These are phyloP conservation scores for Sebastes glaucus DNA, from an alignment of 2,797 vertebrate genomes.

Conservation along the genomic window DNA sequence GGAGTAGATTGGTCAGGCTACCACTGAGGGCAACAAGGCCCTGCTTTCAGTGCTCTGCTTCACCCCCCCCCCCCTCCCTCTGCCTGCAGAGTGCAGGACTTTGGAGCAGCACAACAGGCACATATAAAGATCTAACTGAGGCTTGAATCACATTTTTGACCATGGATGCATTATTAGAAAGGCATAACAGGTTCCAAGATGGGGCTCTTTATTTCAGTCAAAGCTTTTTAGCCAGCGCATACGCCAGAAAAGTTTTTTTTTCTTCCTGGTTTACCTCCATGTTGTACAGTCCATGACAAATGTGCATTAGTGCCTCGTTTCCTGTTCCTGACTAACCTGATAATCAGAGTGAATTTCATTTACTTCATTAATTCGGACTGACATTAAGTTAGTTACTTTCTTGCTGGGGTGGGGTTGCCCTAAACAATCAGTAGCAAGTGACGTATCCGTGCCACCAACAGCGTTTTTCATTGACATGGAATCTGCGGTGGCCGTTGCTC, in stretches of 20 bases:
- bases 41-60: constrained; percentile 62
- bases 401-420: background rate
- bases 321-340: background rate
- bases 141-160: background rate
- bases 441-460: background rate
- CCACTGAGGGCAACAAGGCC: constrained; percentile 67
- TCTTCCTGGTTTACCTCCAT: background rate
- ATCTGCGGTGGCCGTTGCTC: background rate
- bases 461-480: background rate
- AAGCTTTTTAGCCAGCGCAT: background rate
- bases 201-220: background rate
- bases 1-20: constrained; percentile 50
- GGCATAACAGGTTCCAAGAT: background rate
- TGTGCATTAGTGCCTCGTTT: background rate
- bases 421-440: background rate
- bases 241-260: background rate
- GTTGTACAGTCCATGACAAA: background rate
- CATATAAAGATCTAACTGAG: constrained; percentile 1
- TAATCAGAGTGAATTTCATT: background rate
- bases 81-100: constrained; percentile 15
- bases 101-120: constrained; percentile 30
- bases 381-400: background rate
- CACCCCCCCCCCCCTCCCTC: constrained; percentile 22
- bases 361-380: background rate
- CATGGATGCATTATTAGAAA: constrained; percentile 9